Percentiles rank a stretch among this genome's conserved stretches.
Evolutionary conservation across 2,888 invertebrate genomes (phyloP).

Genomic region (Dinocampus coccinellae): DNA sequence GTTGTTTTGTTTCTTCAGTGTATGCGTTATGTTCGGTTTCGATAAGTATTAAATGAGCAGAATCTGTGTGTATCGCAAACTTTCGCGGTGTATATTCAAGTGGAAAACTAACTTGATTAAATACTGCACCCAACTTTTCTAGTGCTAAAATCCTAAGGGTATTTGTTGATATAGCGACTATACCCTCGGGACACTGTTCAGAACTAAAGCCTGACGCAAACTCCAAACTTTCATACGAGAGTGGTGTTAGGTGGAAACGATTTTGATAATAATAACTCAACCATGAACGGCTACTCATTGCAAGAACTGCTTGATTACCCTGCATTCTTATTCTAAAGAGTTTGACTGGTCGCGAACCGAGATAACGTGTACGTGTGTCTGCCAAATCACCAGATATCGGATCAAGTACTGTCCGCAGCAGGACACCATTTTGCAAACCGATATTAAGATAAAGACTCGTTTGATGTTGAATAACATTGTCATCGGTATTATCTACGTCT

Average conservation of each 20-base stretch:
- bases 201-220: conserved; percentile 97
- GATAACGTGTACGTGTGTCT: conserved; percentile 96
- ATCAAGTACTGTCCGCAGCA: conserved; percentile 93
- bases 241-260: conserved; percentile 92
- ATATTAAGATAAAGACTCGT: conserved; percentile 94
- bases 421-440: conserved; percentile 95
- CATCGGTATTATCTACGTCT: conserved; percentile 72
- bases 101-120: conserved; percentile 94
- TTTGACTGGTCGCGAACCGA: conserved; percentile 96
- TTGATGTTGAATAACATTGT: conserved; percentile 75
- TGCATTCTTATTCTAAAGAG: conserved; percentile 96
- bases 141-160: conserved; percentile 96
- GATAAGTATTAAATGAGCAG: conserved; percentile 89
- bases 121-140: conserved; percentile 98
- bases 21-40: conserved; percentile 99
- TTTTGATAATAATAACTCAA: conserved; percentile 98
- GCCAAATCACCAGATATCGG: conserved; percentile 96
- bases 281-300: conserved; percentile 98
- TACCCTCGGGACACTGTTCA: conserved; percentile 99
- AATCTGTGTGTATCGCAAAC: conserved; percentile 93
- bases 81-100: conserved; percentile 96
- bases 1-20: conserved; percentile 95
- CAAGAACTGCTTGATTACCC: conserved; percentile 95
- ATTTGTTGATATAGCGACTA: conserved; percentile 98
- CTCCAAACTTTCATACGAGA: conserved; percentile 96